phyloP scores from a whole-genome alignment of 2,888 invertebrate species.

The Phorcus lineatus region DNA sequence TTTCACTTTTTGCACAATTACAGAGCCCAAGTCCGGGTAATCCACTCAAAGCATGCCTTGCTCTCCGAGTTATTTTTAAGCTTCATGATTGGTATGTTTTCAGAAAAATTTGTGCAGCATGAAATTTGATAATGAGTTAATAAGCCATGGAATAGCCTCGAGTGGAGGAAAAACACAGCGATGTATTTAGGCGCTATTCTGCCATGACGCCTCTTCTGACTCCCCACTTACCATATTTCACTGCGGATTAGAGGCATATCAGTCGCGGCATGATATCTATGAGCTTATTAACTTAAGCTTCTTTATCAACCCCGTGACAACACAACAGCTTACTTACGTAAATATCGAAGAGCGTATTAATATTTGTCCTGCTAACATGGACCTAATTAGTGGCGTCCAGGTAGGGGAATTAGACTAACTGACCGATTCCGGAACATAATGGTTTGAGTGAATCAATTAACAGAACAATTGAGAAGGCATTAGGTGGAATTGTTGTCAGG shows the following conservation, averaged over 20 bases:
- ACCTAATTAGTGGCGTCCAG: background rate
- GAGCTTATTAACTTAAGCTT: background rate
- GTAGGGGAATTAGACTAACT: no score
- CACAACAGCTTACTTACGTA: background rate
- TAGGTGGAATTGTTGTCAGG: no score
- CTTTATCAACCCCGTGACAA: background rate
- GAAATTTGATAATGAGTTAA: slow-evolving; percentile 10
- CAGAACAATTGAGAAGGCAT: no score
- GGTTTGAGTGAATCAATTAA: no score
- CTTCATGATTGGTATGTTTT: background rate
- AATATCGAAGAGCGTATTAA: background rate
- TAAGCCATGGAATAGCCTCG: background rate
- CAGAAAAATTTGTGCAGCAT: background rate
- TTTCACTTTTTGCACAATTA: no score
- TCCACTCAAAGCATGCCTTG: no score
- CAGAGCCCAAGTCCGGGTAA: no score
- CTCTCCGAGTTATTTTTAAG: no score
- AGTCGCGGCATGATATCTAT: background rate
- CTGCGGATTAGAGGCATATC: background rate
- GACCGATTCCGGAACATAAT: no score
- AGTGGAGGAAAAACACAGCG: background rate
- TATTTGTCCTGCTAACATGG: background rate
- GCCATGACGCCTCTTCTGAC: background rate
- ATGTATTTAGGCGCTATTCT: background rate
- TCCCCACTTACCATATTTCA: background rate